Conservation (phyloP, 2,113 vertebrate species). For the Podilymbus podiceps region DNA sequence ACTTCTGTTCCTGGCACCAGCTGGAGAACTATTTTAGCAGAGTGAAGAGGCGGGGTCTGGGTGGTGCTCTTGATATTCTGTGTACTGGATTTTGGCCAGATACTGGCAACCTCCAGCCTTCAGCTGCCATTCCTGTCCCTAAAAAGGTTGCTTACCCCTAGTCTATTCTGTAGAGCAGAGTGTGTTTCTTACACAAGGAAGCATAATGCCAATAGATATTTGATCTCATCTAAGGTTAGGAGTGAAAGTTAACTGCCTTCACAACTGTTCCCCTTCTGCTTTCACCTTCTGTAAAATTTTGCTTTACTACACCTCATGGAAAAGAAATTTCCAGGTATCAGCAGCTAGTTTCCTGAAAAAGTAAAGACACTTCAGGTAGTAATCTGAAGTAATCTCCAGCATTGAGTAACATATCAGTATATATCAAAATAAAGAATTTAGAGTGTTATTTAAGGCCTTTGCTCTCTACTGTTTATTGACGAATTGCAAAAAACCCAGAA, state of each 20-base stretch:
- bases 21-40: constrained; percentile 48
- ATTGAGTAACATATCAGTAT: not conserved
- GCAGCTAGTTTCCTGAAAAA: not conserved
- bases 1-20: constrained; percentile 45
- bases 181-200: not conserved
- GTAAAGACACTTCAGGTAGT: not conserved
- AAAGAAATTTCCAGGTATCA: not conserved
- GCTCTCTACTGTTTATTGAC: not conserved
- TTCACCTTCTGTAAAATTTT: not conserved
- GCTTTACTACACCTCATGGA: not conserved
- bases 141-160: constrained; percentile 7
- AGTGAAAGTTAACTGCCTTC: not conserved
- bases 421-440: not conserved
- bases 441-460: not conserved
- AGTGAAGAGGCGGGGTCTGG: constrained; percentile 21
- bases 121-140: constrained; percentile 41
- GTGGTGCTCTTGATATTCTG: constrained; percentile 6
- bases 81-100: constrained; percentile 51
- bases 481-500: not conserved
- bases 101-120: not conserved
- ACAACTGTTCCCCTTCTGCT: not conserved
- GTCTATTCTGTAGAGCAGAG: not conserved
- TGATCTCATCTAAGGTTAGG: not conserved
- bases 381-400: not conserved
- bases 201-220: not conserved